A percentile compares a stretch with the other conserved stretches of the same genome.
These are phyloP conservation scores for Vanessa atalanta DNA, from an alignment of 1,140 invertebrate genomes.

Conservation along the genomic window DNA sequence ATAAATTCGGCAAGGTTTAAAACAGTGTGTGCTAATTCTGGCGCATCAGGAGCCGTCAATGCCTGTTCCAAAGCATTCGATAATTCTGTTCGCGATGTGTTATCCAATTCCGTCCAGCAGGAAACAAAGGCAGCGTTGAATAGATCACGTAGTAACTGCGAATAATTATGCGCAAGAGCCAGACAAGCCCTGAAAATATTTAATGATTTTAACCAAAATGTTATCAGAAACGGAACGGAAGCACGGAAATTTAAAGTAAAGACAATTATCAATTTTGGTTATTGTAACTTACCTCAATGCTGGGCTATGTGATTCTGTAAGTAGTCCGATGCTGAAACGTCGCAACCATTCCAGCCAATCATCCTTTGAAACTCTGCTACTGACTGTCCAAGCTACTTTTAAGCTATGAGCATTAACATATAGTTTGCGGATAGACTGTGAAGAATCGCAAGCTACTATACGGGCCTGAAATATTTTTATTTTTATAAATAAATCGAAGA, in stretches of 20 bases:
- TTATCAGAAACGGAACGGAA: not conserved
- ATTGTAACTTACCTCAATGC: conserved; percentile 84
- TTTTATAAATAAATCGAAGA: not conserved
- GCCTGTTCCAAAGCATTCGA: conserved; percentile 94
- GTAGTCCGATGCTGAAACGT: conserved; percentile 93
- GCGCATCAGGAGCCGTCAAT: conserved; percentile 94
- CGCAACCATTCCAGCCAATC: conserved; percentile 99
- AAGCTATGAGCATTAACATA: conserved; percentile 92
- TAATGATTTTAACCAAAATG: not conserved
- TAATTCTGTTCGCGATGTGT: conserved; percentile 91
- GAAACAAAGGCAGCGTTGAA: conserved; percentile 99
- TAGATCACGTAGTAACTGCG: conserved; percentile 95
- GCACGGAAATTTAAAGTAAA: not conserved
- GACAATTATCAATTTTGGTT: not conserved
- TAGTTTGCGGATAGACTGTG: conserved; percentile 87
- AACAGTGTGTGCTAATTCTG: conserved; percentile 98
- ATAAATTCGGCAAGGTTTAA: conserved; percentile 99
- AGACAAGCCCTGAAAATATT: conserved; percentile 87
- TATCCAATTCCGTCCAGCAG: conserved; percentile 97
- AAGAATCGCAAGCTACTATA: conserved; percentile 82
- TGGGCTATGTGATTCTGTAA: conserved; percentile 97
- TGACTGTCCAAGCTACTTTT: conserved; percentile 94
- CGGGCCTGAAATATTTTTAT: conserved; percentile 64
- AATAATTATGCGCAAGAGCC: conserved; percentile 95
- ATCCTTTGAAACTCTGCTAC: conserved; percentile 95